Base-by-base conservation (phyloP, 53 echinoderm and acorn worm genomes). In the Mesocentrotus franciscanus region DNA sequence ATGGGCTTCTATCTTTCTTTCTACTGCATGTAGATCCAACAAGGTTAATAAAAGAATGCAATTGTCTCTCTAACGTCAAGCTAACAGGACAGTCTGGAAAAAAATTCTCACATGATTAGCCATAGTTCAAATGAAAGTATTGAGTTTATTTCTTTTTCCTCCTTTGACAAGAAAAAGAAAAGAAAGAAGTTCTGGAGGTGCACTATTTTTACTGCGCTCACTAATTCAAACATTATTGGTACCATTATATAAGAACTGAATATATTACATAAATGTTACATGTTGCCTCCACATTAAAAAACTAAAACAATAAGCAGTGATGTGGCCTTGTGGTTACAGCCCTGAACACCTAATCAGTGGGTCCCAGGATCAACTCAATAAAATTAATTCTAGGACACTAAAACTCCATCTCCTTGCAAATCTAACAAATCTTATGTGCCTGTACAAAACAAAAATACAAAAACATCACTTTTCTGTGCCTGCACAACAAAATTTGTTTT, bases 401-500 rank as follows among this genome's bases (percentile, higher is more conserved):
- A 13, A 75, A 75, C 32, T 33, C 68, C 33, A 30, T 76, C 13
- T 12, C 76, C 27, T 13, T n/a, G 27, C 13, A 13, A 76, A 30
- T 32, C 30, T 76, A 15, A 76, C 33, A 32, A 15, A 32, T 33
- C 33, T 76, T 0, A 55, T 24, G 16, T 87, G n/a, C 87, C 58
- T 27, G 87, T 87, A 27, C 87, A 87, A n/a, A 56, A 29, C 85
- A 57, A 75, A 27, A 75, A 42, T 81, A 81, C 81, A 81, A 87
- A 58, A 58, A 87, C 87, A 87, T 27, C 13, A 13, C 56, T n/a
- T 57, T 57, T 29, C 10, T 87, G 87, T 87, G 87, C 87, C 87
- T 87, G 87, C 87, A 87, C 87, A 87, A 56, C 87, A 57, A 87
- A 87, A 58, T 87, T 59, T 18, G 16, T 55, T 55, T n/a, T 10